phyloP scores from a whole-genome alignment of 2,888 invertebrate species.

The Theodoxus fluviatilis region DNA sequence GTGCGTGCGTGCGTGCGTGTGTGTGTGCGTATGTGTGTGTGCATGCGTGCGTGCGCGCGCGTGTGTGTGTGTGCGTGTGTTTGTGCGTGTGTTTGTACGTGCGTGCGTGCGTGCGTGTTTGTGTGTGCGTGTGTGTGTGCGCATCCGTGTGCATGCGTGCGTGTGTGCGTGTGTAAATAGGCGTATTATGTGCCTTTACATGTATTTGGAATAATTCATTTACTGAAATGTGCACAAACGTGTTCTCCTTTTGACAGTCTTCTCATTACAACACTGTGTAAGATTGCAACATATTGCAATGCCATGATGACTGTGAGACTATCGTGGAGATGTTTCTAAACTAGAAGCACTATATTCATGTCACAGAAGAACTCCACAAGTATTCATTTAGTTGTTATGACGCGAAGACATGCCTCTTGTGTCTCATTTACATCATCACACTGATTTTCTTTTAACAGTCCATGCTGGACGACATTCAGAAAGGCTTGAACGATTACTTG shows the following conservation, averaged over 20 bases:
- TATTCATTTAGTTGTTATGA: neutral
- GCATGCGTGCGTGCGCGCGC: neutral
- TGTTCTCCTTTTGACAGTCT: no score
- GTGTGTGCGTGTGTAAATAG: neutral
- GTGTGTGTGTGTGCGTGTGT: neutral
- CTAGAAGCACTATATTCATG: neutral
- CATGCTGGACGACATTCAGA: constrained; percentile 64
- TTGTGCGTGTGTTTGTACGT: neutral
- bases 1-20: neutral
- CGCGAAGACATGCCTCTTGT: no score
- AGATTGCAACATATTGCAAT: no score
- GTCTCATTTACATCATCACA: neutral
- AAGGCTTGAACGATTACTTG: constrained; percentile 63
- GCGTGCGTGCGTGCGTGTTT: neutral
- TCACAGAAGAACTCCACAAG: neutral
- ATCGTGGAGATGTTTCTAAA: no score
- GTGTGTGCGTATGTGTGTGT: neutral
- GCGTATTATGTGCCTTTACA: no score
- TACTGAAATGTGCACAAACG: no score
- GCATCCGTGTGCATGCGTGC: neutral
- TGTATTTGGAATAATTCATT: no score
- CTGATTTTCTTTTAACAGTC: constrained; percentile 44
- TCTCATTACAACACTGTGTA: no score
- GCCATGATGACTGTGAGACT: no score
- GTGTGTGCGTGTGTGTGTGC: constrained; percentile 9